Conservation (phyloP, 2,888 invertebrate genomes). For the Brenthis hecate region DNA sequence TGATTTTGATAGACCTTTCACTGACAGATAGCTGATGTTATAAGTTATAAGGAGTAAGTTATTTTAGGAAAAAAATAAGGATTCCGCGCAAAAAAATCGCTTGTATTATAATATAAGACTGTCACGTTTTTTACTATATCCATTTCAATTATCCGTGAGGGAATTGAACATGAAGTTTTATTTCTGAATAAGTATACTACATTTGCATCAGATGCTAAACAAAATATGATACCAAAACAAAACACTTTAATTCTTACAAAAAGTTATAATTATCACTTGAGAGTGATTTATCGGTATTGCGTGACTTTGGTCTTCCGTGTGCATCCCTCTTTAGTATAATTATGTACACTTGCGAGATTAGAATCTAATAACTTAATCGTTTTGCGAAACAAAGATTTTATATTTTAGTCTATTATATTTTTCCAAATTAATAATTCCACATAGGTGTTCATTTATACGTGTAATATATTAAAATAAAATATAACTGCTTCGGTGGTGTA, state of each 20-base stretch:
- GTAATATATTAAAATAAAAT: no score
- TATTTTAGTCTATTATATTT: not conserved
- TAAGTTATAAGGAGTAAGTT: no score
- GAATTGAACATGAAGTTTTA: not conserved
- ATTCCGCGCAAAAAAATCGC: no score
- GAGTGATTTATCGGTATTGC: conserved; percentile 20
- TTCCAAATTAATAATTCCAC: not conserved
- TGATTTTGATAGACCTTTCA: no score
- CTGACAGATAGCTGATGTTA: no score
- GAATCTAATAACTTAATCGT: conserved; percentile 17
- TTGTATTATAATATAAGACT: no score
- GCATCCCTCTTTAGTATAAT: conserved; percentile 16
- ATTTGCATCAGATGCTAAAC: conserved; percentile 9
- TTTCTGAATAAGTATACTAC: not conserved
- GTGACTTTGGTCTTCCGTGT: conserved; percentile 18
- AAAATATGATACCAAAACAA: conserved; percentile 9
- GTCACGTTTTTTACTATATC: no score
- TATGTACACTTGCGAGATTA: conserved; percentile 12
- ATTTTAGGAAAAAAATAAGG: no score
- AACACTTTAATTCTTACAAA: conserved; percentile 16
- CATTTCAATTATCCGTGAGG: not conserved
- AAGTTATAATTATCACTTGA: conserved; percentile 15
- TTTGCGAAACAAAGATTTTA: conserved; percentile 3
- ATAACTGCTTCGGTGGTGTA: no score
- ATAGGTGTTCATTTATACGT: no score